Evolutionary conservation across 2,797 vertebrate species (phyloP).

Genomic region (Ciconia nigra): DNA sequence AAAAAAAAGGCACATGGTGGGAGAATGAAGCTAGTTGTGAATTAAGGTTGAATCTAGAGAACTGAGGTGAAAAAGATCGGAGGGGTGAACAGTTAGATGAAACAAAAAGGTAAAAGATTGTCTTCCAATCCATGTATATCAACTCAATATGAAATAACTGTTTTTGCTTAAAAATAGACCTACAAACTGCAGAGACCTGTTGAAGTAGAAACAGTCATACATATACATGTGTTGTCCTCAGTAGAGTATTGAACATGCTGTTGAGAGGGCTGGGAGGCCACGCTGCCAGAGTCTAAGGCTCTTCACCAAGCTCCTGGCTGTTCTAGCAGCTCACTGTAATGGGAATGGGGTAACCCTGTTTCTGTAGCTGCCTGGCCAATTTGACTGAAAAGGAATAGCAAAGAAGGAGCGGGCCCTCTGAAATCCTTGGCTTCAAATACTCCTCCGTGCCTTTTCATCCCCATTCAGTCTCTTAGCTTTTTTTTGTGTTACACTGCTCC

Average conservation of each 20-base stretch:
- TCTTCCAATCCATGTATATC: neutral
- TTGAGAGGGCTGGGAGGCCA: neutral
- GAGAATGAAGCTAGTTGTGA: neutral
- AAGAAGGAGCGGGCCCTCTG: neutral
- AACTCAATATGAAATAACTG: neutral
- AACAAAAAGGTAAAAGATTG: neutral
- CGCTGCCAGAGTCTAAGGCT: no score
- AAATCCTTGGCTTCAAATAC: neutral
- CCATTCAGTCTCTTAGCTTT: neutral
- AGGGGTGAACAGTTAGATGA: neutral
- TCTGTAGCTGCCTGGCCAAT: neutral
- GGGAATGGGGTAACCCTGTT: neutral
- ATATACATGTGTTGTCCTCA: neutral
- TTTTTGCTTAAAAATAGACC: neutral
- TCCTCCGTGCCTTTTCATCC: neutral
- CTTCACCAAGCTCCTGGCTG: neutral
- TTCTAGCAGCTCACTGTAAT: no score
- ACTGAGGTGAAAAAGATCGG: neutral
- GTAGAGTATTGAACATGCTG: neutral
- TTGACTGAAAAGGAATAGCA: neutral
- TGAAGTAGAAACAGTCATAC: neutral
- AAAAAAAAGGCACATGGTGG: neutral
- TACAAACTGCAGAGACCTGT: neutral
- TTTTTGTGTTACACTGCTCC: neutral
- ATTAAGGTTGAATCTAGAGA: neutral